Conservation (phyloP, 2,113 vertebrate genomes). For the Rattus rattus region DNA sequence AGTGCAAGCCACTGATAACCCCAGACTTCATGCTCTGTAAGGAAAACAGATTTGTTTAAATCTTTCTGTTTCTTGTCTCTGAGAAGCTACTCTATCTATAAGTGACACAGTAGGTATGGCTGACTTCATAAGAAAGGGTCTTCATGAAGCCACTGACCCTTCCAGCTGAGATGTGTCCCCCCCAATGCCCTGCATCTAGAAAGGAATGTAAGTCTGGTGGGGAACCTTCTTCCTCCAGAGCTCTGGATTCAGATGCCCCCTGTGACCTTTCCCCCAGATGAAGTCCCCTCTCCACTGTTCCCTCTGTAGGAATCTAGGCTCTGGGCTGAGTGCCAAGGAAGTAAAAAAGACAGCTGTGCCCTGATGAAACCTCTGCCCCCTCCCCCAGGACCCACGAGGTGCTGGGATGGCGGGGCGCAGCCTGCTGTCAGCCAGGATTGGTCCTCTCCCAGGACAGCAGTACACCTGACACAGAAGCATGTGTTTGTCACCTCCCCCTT, state of each 20-base stretch:
- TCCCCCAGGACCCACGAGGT: not conserved
- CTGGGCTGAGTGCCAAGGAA: constrained; percentile 7
- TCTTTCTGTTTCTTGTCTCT: not conserved
- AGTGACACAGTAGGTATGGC: not conserved
- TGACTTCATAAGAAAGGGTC: not conserved
- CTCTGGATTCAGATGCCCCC: not conserved
- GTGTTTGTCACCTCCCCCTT: not conserved
- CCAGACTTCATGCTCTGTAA: not conserved
- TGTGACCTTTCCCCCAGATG: not conserved
- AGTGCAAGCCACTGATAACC: not conserved
- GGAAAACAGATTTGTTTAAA: not conserved
- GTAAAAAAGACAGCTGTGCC: not conserved
- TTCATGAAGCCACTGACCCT: not conserved
- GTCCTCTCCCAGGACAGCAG: not conserved
- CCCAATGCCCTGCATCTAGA: not conserved
- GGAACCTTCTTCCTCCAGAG: not conserved
- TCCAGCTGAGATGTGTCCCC: not conserved
- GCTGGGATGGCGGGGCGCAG: not conserved
- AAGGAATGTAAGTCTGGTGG: not conserved
- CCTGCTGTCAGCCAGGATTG: not conserved
- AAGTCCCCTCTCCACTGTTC: not conserved
- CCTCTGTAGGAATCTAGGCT: not conserved
- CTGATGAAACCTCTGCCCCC: not conserved
- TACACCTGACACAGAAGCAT: not conserved
- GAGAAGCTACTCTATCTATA: not conserved